phyloP scores from a whole-genome alignment of 2,113 vertebrate species.

The Galbula dea region DNA sequence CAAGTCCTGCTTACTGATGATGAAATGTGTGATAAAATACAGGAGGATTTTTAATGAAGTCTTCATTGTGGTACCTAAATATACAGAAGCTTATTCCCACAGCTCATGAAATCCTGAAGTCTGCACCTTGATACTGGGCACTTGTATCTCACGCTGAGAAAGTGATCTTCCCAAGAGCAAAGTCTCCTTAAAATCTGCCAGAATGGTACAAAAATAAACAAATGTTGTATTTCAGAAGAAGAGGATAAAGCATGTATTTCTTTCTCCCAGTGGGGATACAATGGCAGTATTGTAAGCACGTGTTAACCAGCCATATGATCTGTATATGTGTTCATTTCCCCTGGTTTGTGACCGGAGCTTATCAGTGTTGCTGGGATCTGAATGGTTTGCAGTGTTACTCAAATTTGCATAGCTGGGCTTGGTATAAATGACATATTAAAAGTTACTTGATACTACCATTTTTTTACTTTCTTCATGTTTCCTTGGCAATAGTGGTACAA shows the following conservation, averaged over 20 bases:
- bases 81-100: neutral
- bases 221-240: neutral
- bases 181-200: neutral
- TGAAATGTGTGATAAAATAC: neutral
- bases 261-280: neutral
- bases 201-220: neutral
- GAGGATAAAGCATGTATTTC: neutral
- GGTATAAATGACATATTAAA: neutral
- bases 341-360: neutral
- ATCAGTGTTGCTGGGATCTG: neutral
- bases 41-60: neutral
- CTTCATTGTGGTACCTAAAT: neutral
- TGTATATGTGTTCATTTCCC: neutral
- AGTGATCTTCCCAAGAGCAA: neutral
- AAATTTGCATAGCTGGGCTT: neutral
- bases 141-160: neutral
- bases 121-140: neutral
- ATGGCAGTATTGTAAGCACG: constrained; percentile 5
- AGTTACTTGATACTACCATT: neutral
- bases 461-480: neutral
- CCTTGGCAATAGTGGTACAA: neutral
- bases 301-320: neutral
- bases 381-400: neutral
- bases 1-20: neutral
- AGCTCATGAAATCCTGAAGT: neutral